Evolutionary conservation across 2,888 invertebrate genomes (phyloP).

Genomic region (Sarcophaga carnaria): DNA sequence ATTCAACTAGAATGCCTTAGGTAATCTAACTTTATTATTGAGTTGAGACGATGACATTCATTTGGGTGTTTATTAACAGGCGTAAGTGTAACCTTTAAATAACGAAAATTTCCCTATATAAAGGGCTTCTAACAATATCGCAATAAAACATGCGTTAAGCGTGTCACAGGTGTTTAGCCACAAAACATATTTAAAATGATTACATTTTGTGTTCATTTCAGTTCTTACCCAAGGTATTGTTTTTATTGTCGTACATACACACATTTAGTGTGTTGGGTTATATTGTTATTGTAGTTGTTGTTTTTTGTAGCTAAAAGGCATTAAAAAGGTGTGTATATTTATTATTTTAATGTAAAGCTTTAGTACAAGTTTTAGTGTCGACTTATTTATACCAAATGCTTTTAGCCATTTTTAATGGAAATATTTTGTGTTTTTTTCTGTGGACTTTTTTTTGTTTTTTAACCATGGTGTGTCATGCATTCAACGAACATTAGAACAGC

Average conservation of each 20-base stretch:
- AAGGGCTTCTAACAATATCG: too few relatives aligned
- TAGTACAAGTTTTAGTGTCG: slow-evolving; percentile 11
- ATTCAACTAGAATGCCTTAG: too few relatives aligned
- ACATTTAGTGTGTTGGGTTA: not conserved
- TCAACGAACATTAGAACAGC: too few relatives aligned
- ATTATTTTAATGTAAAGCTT: slow-evolving; percentile 25
- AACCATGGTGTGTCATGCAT: too few relatives aligned
- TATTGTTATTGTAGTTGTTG: not conserved
- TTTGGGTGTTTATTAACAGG: too few relatives aligned
- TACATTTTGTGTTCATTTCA: slow-evolving; percentile 12
- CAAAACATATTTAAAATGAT: slow-evolving; percentile 3
- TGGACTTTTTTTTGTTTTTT: too few relatives aligned
- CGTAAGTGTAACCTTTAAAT: too few relatives aligned
- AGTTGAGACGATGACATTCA: too few relatives aligned
- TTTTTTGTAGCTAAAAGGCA: not conserved
- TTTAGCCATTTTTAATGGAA: slow-evolving; percentile 1
- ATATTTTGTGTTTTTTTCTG: not conserved
- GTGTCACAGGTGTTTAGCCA: not conserved
- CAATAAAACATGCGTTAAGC: too few relatives aligned
- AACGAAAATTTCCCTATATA: too few relatives aligned
- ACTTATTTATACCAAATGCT: slow-evolving; percentile 13
- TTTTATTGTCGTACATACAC: slow-evolving; percentile 6
- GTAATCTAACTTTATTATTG: too few relatives aligned
- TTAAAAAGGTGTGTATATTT: slow-evolving; percentile 40
- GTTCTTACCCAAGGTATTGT: not conserved